Base-by-base conservation (phyloP, 2,113 vertebrate species). In the Perccottus glenii region DNA sequence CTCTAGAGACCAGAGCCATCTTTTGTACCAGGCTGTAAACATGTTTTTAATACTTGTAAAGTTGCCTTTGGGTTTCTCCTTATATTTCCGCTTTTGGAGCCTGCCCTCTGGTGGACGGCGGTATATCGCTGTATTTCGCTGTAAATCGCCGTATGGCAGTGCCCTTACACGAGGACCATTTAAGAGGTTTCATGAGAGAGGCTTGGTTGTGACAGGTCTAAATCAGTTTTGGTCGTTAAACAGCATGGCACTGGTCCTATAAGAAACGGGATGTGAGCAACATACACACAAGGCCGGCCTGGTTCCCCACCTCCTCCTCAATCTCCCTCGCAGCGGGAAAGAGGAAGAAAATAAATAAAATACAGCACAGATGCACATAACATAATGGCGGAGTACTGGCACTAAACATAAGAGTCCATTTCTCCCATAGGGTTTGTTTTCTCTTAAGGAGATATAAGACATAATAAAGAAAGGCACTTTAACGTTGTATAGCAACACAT, bases 281-380 rank as follows among this genome's bases (percentile, higher is more conserved):
- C 9, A n/a, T 36, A 51, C 4, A 46, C 42, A 51, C 32, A 10
- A 6, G 78, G 52, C 47, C 9, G 32, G 15, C 63, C 55, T 65
- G 48, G 60, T 55, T 53, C 44, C 32, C 19, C 62, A 67, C 64
- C 49, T 58, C 45, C 61, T 75, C 66, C 59, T 83, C 75, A 72
- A 73, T 75, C 80, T 77, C 60, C 33, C 16, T 73, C 72, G 48
- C 76, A 81, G 82, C 73, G 50, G 70, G 84, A 15, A 14, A 64
- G 65, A 75, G 27, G 15, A 48, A 32, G 73, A 27, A 27, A 27
- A 27, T 3, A 27, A 27, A 27, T 3, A 27, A 27, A 27, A 77
- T 71, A 83, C 49, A 75, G 32, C 46, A 5, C 10, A 70, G 57
- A 27, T 9, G 5, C 60, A 44, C 48, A 56, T 33, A 75, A 64